Base-by-base conservation (phyloP, 1,140 invertebrate species). In the Leptinotarsa defecta region DNA sequence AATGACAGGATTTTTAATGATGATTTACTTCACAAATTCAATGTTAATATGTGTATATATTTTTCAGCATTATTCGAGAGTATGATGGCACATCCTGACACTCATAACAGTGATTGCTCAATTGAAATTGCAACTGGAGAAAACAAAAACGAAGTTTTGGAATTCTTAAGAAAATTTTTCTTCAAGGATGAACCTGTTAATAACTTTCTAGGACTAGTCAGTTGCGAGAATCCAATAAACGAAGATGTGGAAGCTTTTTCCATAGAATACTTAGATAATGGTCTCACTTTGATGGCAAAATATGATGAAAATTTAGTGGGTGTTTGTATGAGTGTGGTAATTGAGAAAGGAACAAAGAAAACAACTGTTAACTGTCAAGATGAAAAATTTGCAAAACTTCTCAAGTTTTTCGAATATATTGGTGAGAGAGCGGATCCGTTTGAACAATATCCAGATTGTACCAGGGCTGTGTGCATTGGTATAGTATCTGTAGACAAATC, bases 151-250 rank as follows among this genome's bases (percentile, higher is more conserved):
- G 73, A 74, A 3, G 78, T 84, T 13, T 27, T 84, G 4, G 71
- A 78, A 13, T 81, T 82, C 61, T 68, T 85, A 22, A 72, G 81
- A 63, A 67, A 57, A 24, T 91, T 89, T 81, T 93, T 93, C 87
- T 93, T 93, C 86, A 87, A 87, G 13, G 92, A 93, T 74, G 92
- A 93, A 79, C 92, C 92, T 0, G 84, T 93, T n/a, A 93, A 93
- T 83, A 84, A 90, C 3, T 65, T 20, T 34, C 13, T 65, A 15
- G 64, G 88, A 52, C 83, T 93, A 0, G 86, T 93, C 74, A 89
- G 89, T 17, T 88, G 88, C 3, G 87, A 90, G 20, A 86, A 89
- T 19, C 89, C 88, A n/a, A 88, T 87, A 6, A 93, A 91, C 79
- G 4, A 79, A 2, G 91, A 92, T 78, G 81, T 93, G 17, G 92